Evolutionary conservation across 92 coral and sea anemone genomes (phyloP), one percentile per base, ranked within the genome.

Genomic region (Phenganax subtilis): DNA sequence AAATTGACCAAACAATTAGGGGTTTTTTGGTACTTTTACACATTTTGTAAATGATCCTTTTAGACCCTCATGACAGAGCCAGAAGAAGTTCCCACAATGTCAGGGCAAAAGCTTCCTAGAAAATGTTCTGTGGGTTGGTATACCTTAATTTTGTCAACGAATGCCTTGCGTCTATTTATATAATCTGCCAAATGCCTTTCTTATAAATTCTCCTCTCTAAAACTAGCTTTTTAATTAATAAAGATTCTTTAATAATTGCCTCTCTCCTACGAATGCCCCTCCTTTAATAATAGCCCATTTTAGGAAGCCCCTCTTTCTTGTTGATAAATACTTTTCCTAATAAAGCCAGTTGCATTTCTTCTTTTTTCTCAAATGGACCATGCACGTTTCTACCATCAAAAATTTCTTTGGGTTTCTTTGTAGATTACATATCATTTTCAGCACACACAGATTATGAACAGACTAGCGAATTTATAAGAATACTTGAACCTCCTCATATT

Each of bases 371-470:
- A n/a, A n/a, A n/a, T n/a, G n/a, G n/a, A n/a, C n/a, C n/a, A n/a
- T n/a, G n/a, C 47, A 37, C 47, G 47, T 37, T 37, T 37, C 47
- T 37, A 37, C 47, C 47, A 37, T 37, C 47, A 37, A 20, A 10
- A 16, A 6, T 69, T 25, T 65, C 51, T 77, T 16, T 29, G n/a
- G 29, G n/a, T 51, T 6, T 75, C 27, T 64, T 54, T 17, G 37
- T 79, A 93, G 98, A 93, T 82, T 93, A 93, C 80, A 93, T 93
- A 82, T 93, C 98, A 12, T 93, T 93, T 62, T 93, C 98, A 8
- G 98, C 98, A 8, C 98, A 93, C 87, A 93, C 98, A 14, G 98
- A 93, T 75, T 93, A 89, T 57, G 98, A 93, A 76, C 98, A 93
- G 67, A 93, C 98, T 30, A 93, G 98, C 81, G 98, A 93, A 57